Evolutionary conservation across 92 coral and sea anemone species (phyloP).

Genomic region (Porites cylindrica): DNA sequence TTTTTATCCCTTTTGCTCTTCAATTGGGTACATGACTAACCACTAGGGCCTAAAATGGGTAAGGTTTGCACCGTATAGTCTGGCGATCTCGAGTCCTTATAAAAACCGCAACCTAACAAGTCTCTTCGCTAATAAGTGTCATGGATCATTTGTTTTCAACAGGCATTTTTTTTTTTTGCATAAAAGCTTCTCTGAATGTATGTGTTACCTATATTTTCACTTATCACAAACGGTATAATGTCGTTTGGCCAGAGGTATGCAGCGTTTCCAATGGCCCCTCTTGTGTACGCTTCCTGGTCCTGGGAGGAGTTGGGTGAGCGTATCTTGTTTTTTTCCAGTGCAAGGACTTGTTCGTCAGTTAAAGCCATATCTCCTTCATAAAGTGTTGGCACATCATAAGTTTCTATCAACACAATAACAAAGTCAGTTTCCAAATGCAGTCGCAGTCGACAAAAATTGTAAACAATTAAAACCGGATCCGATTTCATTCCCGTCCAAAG

Average conservation of each 20-base stretch:
- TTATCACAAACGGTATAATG: slow-evolving; percentile 31
- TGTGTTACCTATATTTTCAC: not conserved
- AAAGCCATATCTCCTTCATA: slow-evolving; percentile 53
- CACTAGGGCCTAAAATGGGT: too few relatives aligned
- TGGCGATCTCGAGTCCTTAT: too few relatives aligned
- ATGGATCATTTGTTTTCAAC: not conserved
- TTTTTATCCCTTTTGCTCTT: too few relatives aligned
- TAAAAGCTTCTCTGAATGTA: not conserved
- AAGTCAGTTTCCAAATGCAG: not conserved
- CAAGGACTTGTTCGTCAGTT: slow-evolving; percentile 20
- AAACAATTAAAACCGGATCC: not conserved
- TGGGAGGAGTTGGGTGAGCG: not conserved
- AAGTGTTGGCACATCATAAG: slow-evolving; percentile 11
- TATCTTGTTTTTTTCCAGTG: not conserved
- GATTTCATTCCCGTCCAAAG: too few relatives aligned
- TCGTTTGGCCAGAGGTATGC: slow-evolving; percentile 37
- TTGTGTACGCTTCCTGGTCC: slow-evolving; percentile 21
- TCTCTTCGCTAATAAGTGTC: too few relatives aligned
- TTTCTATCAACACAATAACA: not conserved
- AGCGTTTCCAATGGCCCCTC: slow-evolving; percentile 16
- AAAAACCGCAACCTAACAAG: too few relatives aligned
- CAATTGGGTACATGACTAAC: too few relatives aligned
- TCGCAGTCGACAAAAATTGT: not conserved
- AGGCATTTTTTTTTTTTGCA: not conserved
- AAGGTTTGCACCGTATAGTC: too few relatives aligned